A percentile compares a stretch with the other conserved stretches of the same genome.
Conservation (phyloP, 2,113 vertebrate species). For the Thunnus thynnus region DNA sequence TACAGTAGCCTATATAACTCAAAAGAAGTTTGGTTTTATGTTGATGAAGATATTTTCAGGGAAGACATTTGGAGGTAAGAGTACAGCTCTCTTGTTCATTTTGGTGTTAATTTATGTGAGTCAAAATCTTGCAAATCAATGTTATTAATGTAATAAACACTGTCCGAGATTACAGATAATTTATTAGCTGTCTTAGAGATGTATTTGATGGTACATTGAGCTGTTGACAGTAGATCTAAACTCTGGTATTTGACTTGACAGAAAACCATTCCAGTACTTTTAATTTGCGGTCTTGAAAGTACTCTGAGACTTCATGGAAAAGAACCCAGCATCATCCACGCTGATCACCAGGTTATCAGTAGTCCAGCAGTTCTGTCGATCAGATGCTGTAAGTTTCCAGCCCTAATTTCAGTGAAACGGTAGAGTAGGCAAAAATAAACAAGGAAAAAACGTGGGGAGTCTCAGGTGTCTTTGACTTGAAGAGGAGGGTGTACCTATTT, state of each 20-base stretch:
- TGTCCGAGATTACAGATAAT: not conserved
- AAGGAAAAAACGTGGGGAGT: not conserved
- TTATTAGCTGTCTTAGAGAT: slow-evolving; percentile 5
- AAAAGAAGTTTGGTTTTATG: not conserved
- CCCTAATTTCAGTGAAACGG: slow-evolving; percentile 30
- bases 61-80: not conserved
- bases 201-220: slow-evolving; percentile 2
- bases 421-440: slow-evolving; percentile 37
- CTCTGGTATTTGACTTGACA: slow-evolving; percentile 2
- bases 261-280: slow-evolving; percentile 9
- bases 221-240: slow-evolving; percentile 3
- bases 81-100: not conserved
- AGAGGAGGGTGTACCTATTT: slow-evolving; percentile 36
- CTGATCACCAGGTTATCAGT: not conserved
- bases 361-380: not conserved
- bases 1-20: not conserved
- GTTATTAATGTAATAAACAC: not conserved
- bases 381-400: slow-evolving; percentile 5
- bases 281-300: not conserved
- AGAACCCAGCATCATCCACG: too few species aligned
- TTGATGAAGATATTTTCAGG: not conserved
- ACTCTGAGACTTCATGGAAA: too few species aligned
- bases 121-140: slow-evolving; percentile 9
- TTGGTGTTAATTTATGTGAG: not conserved
- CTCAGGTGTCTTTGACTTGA: slow-evolving; percentile 38